phyloP scores from a whole-genome alignment of 2,888 invertebrate genomes.

The Oscheius myriophilus region DNA sequence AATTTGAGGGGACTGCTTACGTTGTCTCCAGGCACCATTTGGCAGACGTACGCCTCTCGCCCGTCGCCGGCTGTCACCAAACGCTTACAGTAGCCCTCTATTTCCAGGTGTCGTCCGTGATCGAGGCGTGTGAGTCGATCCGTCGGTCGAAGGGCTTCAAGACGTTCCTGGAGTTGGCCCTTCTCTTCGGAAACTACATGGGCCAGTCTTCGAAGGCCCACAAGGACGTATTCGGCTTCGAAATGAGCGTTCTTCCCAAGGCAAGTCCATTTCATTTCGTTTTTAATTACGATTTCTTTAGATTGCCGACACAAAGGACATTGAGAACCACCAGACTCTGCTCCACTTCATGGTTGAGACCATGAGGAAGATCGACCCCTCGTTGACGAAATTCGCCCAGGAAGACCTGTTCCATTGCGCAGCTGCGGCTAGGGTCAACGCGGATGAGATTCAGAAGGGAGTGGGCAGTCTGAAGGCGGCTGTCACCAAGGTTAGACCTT shows the following conservation, averaged over 20 bases:
- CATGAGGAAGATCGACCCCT: slow-evolving; percentile 73
- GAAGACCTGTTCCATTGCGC: slow-evolving; percentile 88
- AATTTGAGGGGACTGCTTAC: too few species aligned
- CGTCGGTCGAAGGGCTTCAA: slow-evolving; percentile 81
- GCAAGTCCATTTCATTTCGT: slow-evolving; percentile 72
- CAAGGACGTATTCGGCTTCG: slow-evolving; percentile 88
- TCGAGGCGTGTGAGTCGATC: slow-evolving; percentile 81
- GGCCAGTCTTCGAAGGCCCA: slow-evolving; percentile 85
- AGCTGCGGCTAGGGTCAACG: slow-evolving; percentile 79
- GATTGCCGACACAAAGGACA: slow-evolving; percentile 80
- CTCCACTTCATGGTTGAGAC: slow-evolving; percentile 77
- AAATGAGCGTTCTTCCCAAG: slow-evolving; percentile 93
- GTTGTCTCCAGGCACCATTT: too few species aligned
- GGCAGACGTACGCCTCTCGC: too few species aligned
- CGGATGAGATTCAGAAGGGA: slow-evolving; percentile 73
- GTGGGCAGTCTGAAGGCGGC: slow-evolving; percentile 55
- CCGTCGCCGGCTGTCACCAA: too few species aligned
- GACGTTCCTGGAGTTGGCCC: slow-evolving; percentile 85
- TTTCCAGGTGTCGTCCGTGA: slow-evolving; percentile 88
- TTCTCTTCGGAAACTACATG: slow-evolving; percentile 94
- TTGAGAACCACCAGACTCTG: slow-evolving; percentile 89
- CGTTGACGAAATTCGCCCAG: slow-evolving; percentile 39
- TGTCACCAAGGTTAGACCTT: slow-evolving; percentile 42
- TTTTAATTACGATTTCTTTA: slow-evolving; percentile 50
- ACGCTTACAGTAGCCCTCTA: not conserved